Evolutionary conservation across 2,113 vertebrate species (phyloP).

Genomic region (Percina caprodes): DNA sequence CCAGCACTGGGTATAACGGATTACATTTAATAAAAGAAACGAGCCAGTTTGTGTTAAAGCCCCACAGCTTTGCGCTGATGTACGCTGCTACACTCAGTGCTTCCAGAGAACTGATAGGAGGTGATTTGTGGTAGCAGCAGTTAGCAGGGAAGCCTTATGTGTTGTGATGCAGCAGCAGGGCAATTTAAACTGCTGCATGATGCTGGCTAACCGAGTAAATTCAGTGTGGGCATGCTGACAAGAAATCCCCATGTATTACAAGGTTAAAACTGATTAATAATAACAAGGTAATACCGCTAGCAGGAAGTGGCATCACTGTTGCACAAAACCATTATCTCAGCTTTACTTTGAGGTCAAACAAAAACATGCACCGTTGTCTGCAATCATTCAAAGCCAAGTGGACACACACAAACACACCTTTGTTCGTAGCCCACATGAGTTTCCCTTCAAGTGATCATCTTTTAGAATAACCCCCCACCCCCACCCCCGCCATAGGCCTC

Average conservation of each 20-base stretch:
- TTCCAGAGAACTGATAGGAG: constrained; percentile 65
- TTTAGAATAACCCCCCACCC: constrained; percentile 34
- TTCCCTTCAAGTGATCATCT: constrained; percentile 30
- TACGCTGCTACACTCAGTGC: constrained; percentile 45
- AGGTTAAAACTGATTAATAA: constrained; percentile 61
- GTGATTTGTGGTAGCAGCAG: constrained; percentile 72
- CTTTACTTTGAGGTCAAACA: constrained; percentile 34
- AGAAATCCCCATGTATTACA: constrained; percentile 39
- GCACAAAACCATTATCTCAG: constrained; percentile 7
- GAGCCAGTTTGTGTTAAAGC: constrained; percentile 65
- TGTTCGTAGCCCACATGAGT: constrained; percentile 15
- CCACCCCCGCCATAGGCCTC: constrained; percentile 18
- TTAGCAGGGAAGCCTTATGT: constrained; percentile 67
- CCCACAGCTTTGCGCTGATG: constrained; percentile 63
- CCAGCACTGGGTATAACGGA: constrained; percentile 62
- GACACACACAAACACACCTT: not conserved
- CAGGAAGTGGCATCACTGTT: not conserved
- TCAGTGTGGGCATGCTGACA: constrained; percentile 55
- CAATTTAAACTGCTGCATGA: constrained; percentile 53
- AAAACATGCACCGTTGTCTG: constrained; percentile 17
- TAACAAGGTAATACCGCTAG: constrained; percentile 16
- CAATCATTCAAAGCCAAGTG: constrained; percentile 17
- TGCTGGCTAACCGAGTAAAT: constrained; percentile 53
- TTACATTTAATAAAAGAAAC: constrained; percentile 72
- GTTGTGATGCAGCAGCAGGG: constrained; percentile 56